These are phyloP conservation scores for Stenotaenia linearis DNA, from an alignment of 2,888 invertebrate species.

Conservation along the genomic window DNA sequence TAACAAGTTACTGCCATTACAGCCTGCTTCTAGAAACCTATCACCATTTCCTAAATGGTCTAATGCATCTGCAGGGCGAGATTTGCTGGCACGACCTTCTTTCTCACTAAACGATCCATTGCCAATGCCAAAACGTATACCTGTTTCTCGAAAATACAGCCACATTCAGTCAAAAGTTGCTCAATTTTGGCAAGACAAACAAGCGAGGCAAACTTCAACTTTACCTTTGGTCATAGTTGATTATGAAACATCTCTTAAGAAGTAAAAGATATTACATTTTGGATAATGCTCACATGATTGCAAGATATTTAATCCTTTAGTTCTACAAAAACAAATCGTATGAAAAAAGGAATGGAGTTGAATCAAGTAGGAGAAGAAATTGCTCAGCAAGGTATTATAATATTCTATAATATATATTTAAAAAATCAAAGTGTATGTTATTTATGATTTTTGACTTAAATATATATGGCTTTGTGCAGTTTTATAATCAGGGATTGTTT, in stretches of 20 bases:
- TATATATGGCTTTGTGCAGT: too few species aligned
- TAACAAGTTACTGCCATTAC: background rate
- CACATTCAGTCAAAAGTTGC: background rate
- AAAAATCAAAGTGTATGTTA: too few species aligned
- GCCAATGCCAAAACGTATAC: background rate
- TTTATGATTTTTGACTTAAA: too few species aligned
- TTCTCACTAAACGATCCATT: background rate
- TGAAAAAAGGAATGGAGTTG: background rate
- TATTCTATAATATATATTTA: too few species aligned
- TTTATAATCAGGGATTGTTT: too few species aligned
- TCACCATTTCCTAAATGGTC: background rate
- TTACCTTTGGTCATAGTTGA: background rate
- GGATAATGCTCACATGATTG: too few species aligned
- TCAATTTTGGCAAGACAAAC: background rate
- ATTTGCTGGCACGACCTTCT: background rate
- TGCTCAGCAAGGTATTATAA: background rate
- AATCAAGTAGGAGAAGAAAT: background rate
- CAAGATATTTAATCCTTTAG: background rate
- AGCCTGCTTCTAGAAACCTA: too few species aligned
- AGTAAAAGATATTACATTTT: background rate
- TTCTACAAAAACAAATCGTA: background rate
- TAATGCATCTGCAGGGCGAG: background rate
- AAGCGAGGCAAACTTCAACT: background rate
- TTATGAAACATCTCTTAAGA: background rate
- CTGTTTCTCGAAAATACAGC: background rate